phyloP scores from a whole-genome alignment of 2,113 vertebrate genomes.

The Prunella fulvescens region DNA sequence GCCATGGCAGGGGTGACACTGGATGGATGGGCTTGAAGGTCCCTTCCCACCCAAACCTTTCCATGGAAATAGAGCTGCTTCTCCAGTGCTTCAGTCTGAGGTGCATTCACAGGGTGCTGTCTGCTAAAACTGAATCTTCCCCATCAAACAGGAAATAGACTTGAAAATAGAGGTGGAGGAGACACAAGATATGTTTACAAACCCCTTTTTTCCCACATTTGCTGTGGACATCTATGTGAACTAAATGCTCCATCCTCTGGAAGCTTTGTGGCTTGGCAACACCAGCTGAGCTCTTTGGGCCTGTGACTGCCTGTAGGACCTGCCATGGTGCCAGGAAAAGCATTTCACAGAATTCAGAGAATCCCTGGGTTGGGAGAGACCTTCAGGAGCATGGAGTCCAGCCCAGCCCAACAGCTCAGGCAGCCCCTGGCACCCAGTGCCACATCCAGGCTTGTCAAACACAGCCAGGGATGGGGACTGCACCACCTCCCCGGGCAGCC shows the following conservation, averaged over 20 bases:
- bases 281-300: background rate
- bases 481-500: too few relatives aligned
- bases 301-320: background rate
- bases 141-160: background rate
- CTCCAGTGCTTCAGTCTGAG: background rate
- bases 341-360: too few relatives aligned
- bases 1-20: background rate
- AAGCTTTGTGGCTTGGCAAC: background rate
- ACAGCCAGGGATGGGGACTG: too few relatives aligned
- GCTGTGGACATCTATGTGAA: fast-evolving
- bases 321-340: background rate
- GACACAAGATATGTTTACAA: background rate
- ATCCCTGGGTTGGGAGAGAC: too few relatives aligned
- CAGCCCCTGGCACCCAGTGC: too few relatives aligned
- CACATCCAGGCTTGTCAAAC: too few relatives aligned
- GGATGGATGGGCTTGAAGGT: fast-evolving
- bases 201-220: fast-evolving
- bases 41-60: background rate
- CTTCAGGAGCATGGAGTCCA: too few relatives aligned
- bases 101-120: fast-evolving
- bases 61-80: background rate
- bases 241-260: fast-evolving
- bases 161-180: background rate
- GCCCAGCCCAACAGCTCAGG: too few relatives aligned
- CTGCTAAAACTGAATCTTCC: background rate